Base-by-base conservation (phyloP, 2,888 invertebrate genomes). In the Caprella mutica region DNA sequence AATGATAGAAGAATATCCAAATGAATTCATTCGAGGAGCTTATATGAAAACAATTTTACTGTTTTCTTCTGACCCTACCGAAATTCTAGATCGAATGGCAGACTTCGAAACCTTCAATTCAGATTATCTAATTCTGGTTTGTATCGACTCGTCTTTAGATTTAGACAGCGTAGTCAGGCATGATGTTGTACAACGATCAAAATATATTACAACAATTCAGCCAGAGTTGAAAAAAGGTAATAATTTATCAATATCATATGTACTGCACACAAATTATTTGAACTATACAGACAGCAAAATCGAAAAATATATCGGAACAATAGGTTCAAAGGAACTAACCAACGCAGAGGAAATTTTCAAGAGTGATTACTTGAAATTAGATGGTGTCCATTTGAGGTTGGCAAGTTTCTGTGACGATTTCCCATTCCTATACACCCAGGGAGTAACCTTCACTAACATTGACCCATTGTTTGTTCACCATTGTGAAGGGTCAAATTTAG, bases 371-470 rank as follows among this genome's bases (percentile, higher is more conserved):
- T n/a, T 29, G 21, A 27, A 30, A 6, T 59, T 59, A 24, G 38
- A 29, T 29, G 46, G 46, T 4, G 43, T 38, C 27, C 21, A 17
- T 24, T 12, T 56, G 9, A 42, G 42, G 8, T 12, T 52, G 30
- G 42, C 51, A 5, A 27, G 51, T 2, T 46, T 26, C 24, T 62
- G 62, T 33, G 53, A 54, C 12, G 59, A 59, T 51, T 62, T 62
- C 44, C 62, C 62, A 14, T 56, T 62, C 56, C 26, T 59, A 52
- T 62, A 62, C 38, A n/a, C n/a, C n/a, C n/a, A n/a, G n/a, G n/a
- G n/a, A n/a, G n/a, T n/a, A n/a, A n/a, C n/a, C n/a, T n/a, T n/a
- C n/a, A n/a, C n/a, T n/a, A n/a, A n/a, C n/a, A n/a, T n/a, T n/a
- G n/a, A n/a, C n/a, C n/a, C n/a, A n/a, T n/a, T n/a, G n/a, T n/a